Base-by-base conservation (phyloP, 2,888 invertebrate species). In the Agrotis exclamationis region DNA sequence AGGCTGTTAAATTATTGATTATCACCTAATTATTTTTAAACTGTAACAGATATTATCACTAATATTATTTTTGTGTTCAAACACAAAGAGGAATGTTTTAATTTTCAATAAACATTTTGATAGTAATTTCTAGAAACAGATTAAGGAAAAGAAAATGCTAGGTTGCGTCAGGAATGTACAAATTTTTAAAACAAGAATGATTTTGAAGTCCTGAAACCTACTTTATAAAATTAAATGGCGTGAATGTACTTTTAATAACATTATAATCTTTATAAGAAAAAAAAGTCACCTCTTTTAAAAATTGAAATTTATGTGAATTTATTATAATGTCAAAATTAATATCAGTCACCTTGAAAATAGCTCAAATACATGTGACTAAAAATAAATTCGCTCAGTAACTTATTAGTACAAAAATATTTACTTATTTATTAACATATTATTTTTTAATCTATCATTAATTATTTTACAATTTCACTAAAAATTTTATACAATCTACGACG, bases 321-420 rank as follows among this genome's bases (percentile, higher is more conserved):
- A 75, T 50, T 28, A 28, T 66, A 69, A 63, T 39, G 47, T 58
- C 60, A 74, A 83, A 59, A 69, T 48, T 33, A 71, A 66, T 63
- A 66, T 71, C 68, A 81, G 69, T 71, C 78, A 81, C 77, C 63
- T 70, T 70, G 57, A 66, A 78, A 70, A 74, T 70, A 82, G 70
- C 62, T 65, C 68, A 66, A 63, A 63, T 60, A 77, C 56, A 67
- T 63, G 70, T 80, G 77, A 79, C 80, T 78, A 78, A 74, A 81
- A 82, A 86, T 85, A 82, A 86, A 86, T 85, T 85, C 85, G 85
- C 73, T 85, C 79, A 81, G 74, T 80, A 82, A 82, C 76, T 79
- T 82, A 86, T 75, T 73, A 67, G 80, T 84, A 86, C 82, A 83
- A 81, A 83, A 82, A 87, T 80, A 86, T 79, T 74, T 70, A 78